phyloP scores from a whole-genome alignment of 1,140 invertebrate genomes.

The Teleogryllus occipitalis region DNA sequence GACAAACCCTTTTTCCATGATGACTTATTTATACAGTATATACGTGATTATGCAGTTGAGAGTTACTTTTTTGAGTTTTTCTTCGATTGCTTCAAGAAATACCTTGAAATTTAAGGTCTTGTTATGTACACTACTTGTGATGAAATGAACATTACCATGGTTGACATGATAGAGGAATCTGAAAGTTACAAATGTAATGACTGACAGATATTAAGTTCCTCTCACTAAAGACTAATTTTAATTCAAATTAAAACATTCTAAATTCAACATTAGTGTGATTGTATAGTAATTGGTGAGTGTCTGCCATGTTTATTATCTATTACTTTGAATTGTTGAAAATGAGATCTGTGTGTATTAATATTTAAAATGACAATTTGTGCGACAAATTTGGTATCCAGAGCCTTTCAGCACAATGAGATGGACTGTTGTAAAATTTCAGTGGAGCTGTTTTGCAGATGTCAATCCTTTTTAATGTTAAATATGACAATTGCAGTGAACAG shows the following conservation, averaged over 20 bases:
- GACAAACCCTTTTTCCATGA: neutral
- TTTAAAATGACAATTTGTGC: neutral
- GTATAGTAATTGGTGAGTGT: neutral
- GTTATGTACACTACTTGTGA: too few species aligned
- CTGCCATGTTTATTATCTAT: neutral
- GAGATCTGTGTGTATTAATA: too few species aligned
- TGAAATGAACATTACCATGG: too few species aligned
- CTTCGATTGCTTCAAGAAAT: too few species aligned
- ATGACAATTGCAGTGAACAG: neutral
- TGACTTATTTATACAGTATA: neutral
- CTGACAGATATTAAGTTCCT: neutral
- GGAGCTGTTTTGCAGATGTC: neutral
- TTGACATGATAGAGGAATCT: too few species aligned
- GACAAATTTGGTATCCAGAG: neutral
- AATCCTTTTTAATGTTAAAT: neutral
- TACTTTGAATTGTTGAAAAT: neutral
- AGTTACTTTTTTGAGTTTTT: too few species aligned
- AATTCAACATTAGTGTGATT: neutral
- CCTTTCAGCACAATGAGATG: neutral
- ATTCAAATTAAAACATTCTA: neutral
- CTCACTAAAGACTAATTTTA: neutral
- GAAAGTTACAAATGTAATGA: neutral
- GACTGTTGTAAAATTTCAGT: neutral
- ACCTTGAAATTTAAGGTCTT: too few species aligned
- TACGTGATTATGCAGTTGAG: neutral